phyloP scores from a whole-genome alignment of 2,888 invertebrate species.

The Polymixis flavicincta region DNA sequence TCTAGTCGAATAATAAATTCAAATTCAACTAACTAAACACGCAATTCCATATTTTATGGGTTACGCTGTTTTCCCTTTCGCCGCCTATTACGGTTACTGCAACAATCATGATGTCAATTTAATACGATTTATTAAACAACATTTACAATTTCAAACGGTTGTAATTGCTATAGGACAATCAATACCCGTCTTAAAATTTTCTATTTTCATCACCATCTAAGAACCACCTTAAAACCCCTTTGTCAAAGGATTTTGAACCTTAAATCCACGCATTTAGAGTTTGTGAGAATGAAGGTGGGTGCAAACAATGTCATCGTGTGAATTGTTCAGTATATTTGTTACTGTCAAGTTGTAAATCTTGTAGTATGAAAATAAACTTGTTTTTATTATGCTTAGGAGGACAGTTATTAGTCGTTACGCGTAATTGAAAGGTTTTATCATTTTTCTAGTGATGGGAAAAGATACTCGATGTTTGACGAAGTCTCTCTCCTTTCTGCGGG shows the following conservation, averaged over 20 bases:
- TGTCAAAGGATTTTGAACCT: slow-evolving; percentile 20
- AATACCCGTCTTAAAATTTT: slow-evolving; percentile 70
- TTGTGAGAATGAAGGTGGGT: background rate
- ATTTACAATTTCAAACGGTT: slow-evolving; percentile 68
- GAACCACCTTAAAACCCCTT: background rate
- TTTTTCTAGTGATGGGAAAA: slow-evolving; percentile 18
- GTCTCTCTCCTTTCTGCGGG: background rate
- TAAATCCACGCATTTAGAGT: background rate
- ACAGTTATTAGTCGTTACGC: slow-evolving; percentile 37
- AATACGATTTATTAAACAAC: slow-evolving; percentile 73
- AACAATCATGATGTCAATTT: slow-evolving; percentile 77
- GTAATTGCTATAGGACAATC: slow-evolving; percentile 74
- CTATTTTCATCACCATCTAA: slow-evolving; percentile 27
- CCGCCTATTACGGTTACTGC: slow-evolving; percentile 47
- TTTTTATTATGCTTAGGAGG: slow-evolving; percentile 49
- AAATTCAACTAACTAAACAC: slow-evolving; percentile 44
- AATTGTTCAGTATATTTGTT: slow-evolving; percentile 64
- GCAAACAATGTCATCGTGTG: slow-evolving; percentile 1
- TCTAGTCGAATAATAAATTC: slow-evolving; percentile 44
- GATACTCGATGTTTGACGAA: background rate
- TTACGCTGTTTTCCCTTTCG: slow-evolving; percentile 56
- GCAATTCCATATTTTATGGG: slow-evolving; percentile 43
- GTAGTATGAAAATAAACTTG: slow-evolving; percentile 63
- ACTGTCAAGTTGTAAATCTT: slow-evolving; percentile 66
- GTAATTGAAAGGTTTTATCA: slow-evolving; percentile 32